A percentile compares a stretch with the other conserved stretches of the same genome.
Evolutionary conservation across 2,113 vertebrate genomes (phyloP).

Genomic region (Cariama cristata): DNA sequence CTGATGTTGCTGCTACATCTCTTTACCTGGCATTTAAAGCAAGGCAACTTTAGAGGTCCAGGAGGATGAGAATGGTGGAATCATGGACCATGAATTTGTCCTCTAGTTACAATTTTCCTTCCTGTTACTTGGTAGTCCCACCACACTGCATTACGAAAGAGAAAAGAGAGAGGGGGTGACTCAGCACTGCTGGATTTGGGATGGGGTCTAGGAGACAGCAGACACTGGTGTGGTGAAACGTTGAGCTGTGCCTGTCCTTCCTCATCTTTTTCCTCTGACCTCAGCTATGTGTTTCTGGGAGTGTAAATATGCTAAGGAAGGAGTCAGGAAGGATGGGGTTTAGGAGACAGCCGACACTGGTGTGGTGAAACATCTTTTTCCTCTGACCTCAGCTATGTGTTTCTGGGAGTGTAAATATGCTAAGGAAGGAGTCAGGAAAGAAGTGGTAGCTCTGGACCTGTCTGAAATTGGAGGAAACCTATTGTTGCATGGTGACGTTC

Average conservation of each 20-base stretch:
- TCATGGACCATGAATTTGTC: accelerated
- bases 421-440: neutral
- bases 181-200: neutral
- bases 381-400: neutral
- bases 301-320: neutral
- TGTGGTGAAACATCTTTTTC: neutral
- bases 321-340: neutral
- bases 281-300: neutral
- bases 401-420: neutral
- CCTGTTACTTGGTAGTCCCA: neutral
- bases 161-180: neutral
- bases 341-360: no score
- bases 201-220: neutral
- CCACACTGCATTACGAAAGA: neutral
- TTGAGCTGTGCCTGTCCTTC: no score
- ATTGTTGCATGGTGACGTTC: neutral
- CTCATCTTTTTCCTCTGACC: neutral
- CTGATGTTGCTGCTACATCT: neutral
- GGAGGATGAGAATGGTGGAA: neutral
- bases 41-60: neutral
- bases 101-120: neutral
- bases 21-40: neutral
- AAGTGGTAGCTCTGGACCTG: neutral
- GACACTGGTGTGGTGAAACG: accelerated
- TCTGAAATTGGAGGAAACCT: neutral